phyloP scores from a whole-genome alignment of 2,888 invertebrate species.

The Lampropteryx suffumata region DNA sequence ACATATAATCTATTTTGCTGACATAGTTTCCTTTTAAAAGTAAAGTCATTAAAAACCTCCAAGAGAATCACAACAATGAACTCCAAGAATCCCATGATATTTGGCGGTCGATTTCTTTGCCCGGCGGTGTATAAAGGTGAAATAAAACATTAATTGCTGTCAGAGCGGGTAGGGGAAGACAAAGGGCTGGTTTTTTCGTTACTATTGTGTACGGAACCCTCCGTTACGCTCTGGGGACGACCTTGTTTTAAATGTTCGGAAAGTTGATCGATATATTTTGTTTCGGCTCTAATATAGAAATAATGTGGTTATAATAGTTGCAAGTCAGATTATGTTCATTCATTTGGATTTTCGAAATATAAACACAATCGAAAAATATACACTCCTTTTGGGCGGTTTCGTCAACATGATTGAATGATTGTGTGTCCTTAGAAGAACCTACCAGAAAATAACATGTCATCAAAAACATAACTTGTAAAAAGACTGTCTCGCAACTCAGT shows the following conservation, averaged over 20 bases:
- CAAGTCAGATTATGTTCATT: no score
- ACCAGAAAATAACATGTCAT: no score
- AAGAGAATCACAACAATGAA: slow-evolving; percentile 24
- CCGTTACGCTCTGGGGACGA: slow-evolving; percentile 62
- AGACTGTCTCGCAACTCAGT: no score
- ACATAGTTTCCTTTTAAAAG: no score
- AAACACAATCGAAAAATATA: no score
- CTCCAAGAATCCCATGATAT: slow-evolving; percentile 33
- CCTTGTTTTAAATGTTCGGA: slow-evolving; percentile 44
- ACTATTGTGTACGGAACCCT: slow-evolving; percentile 72
- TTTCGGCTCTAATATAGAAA: slow-evolving; percentile 28
- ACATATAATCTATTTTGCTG: no score
- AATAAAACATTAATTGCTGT: slow-evolving; percentile 79
- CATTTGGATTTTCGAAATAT: background rate
- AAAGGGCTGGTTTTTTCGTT: slow-evolving; percentile 66
- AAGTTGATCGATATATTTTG: slow-evolving; percentile 43
- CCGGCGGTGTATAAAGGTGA: slow-evolving; percentile 60
- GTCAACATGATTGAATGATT: no score
- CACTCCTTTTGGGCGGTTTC: no score
- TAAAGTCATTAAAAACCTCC: background rate
- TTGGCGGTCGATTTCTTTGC: slow-evolving; percentile 44
- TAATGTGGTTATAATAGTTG: slow-evolving; percentile 19
- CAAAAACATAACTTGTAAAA: no score
- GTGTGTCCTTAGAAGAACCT: no score
- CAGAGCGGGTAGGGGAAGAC: slow-evolving; percentile 63